A percentile compares a stretch with the other conserved stretches of the same genome.
Conservation (phyloP, 1,140 invertebrate species). For the Berghia stephanieae region DNA sequence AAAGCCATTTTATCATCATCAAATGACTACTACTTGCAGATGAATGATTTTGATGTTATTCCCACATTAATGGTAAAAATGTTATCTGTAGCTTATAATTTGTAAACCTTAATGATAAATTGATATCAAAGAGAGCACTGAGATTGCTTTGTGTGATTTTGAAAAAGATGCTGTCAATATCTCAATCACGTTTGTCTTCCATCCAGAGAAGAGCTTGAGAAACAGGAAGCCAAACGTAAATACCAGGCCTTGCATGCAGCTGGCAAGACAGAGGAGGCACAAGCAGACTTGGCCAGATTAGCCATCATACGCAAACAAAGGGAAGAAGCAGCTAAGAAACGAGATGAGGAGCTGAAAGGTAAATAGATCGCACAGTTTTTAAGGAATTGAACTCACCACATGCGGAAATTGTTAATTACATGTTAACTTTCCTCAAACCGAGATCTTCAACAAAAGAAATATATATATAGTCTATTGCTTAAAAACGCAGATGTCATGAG, state of each 20-base stretch:
- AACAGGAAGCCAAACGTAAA: constrained; percentile 84
- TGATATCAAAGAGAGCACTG: too few relatives aligned
- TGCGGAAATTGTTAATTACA: neutral
- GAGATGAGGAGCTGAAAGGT: constrained; percentile 80
- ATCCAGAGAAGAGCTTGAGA: constrained; percentile 89
- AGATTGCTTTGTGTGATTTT: too few relatives aligned
- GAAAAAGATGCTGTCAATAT: neutral
- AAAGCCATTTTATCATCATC: neutral
- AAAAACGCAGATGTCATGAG: neutral
- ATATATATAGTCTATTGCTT: neutral
- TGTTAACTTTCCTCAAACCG: neutral
- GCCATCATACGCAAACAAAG: constrained; percentile 92
- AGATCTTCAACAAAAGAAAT: neutral
- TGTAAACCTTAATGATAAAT: too few relatives aligned
- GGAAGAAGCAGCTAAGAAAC: constrained; percentile 89
- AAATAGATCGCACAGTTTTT: neutral
- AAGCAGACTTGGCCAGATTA: constrained; percentile 87
- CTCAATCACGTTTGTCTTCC: neutral
- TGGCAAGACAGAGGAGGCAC: constrained; percentile 94
- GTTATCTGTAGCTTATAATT: too few relatives aligned
- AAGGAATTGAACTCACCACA: neutral
- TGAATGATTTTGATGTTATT: too few relatives aligned
- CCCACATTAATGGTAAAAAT: too few relatives aligned
- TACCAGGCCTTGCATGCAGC: constrained; percentile 93
- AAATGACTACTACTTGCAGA: too few relatives aligned